Conservation (phyloP, 2,888 invertebrate species). For the Proisotoma minuta region DNA sequence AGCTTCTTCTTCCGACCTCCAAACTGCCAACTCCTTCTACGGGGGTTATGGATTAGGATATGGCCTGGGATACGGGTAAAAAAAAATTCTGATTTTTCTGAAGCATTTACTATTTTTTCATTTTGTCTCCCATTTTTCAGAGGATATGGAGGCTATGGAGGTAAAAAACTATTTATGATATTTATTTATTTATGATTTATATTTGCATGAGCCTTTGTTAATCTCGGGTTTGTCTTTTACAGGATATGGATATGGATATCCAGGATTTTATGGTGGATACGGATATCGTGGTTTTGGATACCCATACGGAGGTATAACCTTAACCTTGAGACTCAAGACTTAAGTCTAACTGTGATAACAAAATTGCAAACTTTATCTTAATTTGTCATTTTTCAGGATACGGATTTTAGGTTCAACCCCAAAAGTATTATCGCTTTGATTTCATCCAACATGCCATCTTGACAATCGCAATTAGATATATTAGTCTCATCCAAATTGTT, state of each 20-base stretch:
- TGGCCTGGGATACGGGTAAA: slow-evolving; percentile 22
- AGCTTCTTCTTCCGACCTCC: slow-evolving; percentile 32
- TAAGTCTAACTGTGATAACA: too few relatives aligned
- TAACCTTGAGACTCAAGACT: not conserved
- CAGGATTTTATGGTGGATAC: slow-evolving; percentile 27
- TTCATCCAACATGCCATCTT: slow-evolving; percentile 3
- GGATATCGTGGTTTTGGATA: slow-evolving; percentile 29
- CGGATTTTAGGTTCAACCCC: slow-evolving; percentile 41
- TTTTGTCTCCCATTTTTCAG: slow-evolving; percentile 1
- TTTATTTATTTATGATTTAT: not conserved
- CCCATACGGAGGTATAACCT: slow-evolving; percentile 26
- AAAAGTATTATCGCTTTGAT: not conserved
- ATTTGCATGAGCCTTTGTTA: not conserved
- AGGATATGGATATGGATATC: slow-evolving; percentile 14
- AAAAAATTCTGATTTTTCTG: too few relatives aligned
- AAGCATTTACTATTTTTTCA: too few relatives aligned
- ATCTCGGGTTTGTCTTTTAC: not conserved
- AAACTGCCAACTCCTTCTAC: slow-evolving; percentile 42
- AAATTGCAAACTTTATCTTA: not conserved
- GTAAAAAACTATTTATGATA: not conserved
- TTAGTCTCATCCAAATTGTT: not conserved
- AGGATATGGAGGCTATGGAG: slow-evolving; percentile 22
- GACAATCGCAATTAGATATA: slow-evolving; percentile 15
- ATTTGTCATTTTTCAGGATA: slow-evolving; percentile 16
- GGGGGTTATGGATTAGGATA: slow-evolving; percentile 34